These are phyloP conservation scores for Trichogramma evanescens DNA, from an alignment of 2,888 invertebrate species.

Conservation along the genomic window DNA sequence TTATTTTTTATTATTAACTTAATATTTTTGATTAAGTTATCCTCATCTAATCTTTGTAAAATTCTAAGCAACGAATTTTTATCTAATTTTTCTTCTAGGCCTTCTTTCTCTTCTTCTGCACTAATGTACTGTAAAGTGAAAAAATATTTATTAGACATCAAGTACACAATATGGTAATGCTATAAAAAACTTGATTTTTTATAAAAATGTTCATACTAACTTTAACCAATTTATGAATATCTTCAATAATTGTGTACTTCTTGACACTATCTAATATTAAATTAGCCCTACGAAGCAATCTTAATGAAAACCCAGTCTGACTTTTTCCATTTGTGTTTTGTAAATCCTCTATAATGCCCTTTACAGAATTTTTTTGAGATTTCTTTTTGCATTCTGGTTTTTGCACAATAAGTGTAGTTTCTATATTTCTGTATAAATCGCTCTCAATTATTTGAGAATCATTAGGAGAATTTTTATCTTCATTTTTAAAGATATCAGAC, in stretches of 20 bases:
- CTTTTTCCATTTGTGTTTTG: slow-evolving; percentile 27
- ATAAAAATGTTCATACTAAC: slow-evolving; percentile 26
- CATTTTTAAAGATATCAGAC: slow-evolving; percentile 19
- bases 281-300: slow-evolving; percentile 54
- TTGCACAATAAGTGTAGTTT: slow-evolving; percentile 40
- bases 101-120: slow-evolving; percentile 53
- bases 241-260: slow-evolving; percentile 55
- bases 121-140: slow-evolving; percentile 44
- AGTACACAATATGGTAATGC: slow-evolving; percentile 2
- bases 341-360: slow-evolving; percentile 37
- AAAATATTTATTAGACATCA: background rate
- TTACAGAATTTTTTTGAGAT: slow-evolving; percentile 27
- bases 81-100: slow-evolving; percentile 54
- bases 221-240: slow-evolving; percentile 49
- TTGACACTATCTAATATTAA: slow-evolving; percentile 57
- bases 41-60: slow-evolving; percentile 52
- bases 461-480: slow-evolving; percentile 23
- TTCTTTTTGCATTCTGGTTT: slow-evolving; percentile 33
- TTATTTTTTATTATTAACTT: slow-evolving; percentile 49
- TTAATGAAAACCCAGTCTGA: slow-evolving; percentile 42
- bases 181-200: slow-evolving; percentile 2
- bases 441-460: slow-evolving; percentile 3
- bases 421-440: slow-evolving; percentile 36
- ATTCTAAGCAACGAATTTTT: slow-evolving; percentile 60
- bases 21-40: slow-evolving; percentile 54